A percentile compares a stretch with the other conserved stretches of the same genome.
These are phyloP conservation scores for Sphyrna mokarran DNA, from an alignment of 2,113 vertebrate species.

Conservation along the genomic window DNA sequence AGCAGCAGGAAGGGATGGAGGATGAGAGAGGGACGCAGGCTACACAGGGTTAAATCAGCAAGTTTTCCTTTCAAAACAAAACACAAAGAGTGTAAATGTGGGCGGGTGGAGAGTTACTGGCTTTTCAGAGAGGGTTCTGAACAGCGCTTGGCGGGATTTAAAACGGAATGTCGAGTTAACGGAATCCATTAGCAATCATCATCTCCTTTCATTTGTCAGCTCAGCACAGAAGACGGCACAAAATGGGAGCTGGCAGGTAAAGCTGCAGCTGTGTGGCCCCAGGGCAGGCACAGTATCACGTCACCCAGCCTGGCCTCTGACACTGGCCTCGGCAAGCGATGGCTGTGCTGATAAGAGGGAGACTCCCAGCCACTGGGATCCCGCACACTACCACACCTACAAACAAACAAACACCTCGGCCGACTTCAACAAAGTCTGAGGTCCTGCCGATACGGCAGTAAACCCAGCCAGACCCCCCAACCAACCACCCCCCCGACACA, in stretches of 20 bases:
- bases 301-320: background rate
- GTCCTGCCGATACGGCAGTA: too few relatives aligned
- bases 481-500: too few relatives aligned
- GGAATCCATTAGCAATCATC: background rate
- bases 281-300: background rate
- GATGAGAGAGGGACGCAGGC: background rate
- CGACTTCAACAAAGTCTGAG: background rate
- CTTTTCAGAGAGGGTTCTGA: background rate
- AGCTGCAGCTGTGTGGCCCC: background rate
- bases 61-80: background rate
- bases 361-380: background rate
- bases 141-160: background rate
- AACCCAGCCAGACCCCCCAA: too few relatives aligned
- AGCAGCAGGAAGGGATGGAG: background rate
- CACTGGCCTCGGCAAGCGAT: background rate
- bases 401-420: background rate
- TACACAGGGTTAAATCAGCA: background rate
- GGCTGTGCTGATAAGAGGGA: background rate
- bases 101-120: background rate
- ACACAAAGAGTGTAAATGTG: background rate
- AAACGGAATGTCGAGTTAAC: background rate
- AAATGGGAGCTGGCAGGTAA: slow-evolving; percentile 25
- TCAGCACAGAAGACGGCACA: background rate
- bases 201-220: background rate
- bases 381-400: too few relatives aligned